Evolutionary conservation across 2,113 vertebrate genomes (phyloP).

Genomic region (Carlito syrichta): DNA sequence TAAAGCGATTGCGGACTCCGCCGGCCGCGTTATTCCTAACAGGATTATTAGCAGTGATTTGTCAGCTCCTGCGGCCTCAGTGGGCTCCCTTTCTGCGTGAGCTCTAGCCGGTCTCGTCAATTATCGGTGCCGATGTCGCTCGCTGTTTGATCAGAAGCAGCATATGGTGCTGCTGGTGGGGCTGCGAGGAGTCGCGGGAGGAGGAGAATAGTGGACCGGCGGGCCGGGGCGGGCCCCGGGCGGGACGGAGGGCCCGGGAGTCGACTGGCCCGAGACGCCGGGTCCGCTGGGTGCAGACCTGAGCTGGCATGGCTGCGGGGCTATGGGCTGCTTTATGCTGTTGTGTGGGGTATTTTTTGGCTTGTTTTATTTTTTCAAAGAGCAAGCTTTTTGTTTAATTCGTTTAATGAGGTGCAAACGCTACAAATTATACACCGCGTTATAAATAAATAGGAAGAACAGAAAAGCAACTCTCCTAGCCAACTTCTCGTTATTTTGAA

Average conservation of each 20-base stretch:
- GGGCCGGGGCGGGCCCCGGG: constrained; percentile 63
- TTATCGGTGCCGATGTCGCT: constrained; percentile 87
- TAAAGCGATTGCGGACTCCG: constrained; percentile 78
- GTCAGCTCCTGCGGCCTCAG: constrained; percentile 84
- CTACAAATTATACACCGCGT: background rate
- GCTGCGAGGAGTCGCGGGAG: constrained; percentile 77
- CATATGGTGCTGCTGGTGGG: constrained; percentile 87
- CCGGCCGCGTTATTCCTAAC: constrained; percentile 80
- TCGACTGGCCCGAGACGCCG: background rate
- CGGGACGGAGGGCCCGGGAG: background rate
- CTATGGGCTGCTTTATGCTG: background rate
- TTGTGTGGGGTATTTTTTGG: no score
- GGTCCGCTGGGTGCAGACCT: background rate
- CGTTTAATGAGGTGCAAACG: background rate
- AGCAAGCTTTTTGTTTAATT: background rate
- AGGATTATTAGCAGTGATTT: constrained; percentile 88
- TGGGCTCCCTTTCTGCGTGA: constrained; percentile 89
- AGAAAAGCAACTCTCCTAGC: constrained; percentile 1
- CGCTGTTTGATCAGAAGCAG: constrained; percentile 85
- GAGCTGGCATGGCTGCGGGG: background rate
- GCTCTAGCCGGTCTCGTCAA: constrained; percentile 86
- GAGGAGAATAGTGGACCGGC: constrained; percentile 75
- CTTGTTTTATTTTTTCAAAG: constrained; percentile 26
- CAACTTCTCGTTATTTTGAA: constrained; percentile 19
- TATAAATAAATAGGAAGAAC: background rate